phyloP scores from a whole-genome alignment of 2,888 invertebrate genomes.

The Leptopilina syphax region DNA sequence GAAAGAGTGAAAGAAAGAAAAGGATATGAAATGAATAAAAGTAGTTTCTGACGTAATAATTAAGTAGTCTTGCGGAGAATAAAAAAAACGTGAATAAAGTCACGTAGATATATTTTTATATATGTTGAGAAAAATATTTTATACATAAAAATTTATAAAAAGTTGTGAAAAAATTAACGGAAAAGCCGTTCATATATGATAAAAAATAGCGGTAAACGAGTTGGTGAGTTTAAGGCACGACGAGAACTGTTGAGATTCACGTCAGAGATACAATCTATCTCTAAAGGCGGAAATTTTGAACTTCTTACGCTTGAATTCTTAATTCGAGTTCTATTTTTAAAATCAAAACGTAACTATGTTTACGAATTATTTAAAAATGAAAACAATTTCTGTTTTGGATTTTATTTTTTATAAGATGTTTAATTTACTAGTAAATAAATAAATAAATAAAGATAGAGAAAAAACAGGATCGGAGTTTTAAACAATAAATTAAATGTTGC shows the following conservation, averaged over 20 bases:
- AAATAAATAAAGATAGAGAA: no score
- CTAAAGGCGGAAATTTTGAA: not conserved
- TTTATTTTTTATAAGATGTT: no score
- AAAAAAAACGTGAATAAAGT: not conserved
- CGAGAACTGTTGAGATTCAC: slow-evolving; percentile 6
- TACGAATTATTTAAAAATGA: slow-evolving; percentile 6
- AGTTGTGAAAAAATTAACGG: not conserved
- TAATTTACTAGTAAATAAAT: no score
- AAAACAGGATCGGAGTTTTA: no score
- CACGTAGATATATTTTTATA: not conserved
- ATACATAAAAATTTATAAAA: not conserved
- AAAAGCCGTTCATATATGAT: not conserved
- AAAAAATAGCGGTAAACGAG: slow-evolving; percentile 19
- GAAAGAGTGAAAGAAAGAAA: not conserved
- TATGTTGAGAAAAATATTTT: no score
- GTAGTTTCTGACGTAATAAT: slow-evolving; percentile 18
- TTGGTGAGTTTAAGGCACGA: not conserved
- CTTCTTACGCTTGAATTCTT: not conserved
- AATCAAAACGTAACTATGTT: not conserved
- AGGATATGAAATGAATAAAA: not conserved
- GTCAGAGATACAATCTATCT: not conserved
- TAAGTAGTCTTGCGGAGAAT: not conserved
- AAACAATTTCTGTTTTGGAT: not conserved
- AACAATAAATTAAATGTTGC: no score
- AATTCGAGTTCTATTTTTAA: slow-evolving; percentile 5